Conservation (phyloP, 1,140 invertebrate species). For the Pectinophora gossypiella region DNA sequence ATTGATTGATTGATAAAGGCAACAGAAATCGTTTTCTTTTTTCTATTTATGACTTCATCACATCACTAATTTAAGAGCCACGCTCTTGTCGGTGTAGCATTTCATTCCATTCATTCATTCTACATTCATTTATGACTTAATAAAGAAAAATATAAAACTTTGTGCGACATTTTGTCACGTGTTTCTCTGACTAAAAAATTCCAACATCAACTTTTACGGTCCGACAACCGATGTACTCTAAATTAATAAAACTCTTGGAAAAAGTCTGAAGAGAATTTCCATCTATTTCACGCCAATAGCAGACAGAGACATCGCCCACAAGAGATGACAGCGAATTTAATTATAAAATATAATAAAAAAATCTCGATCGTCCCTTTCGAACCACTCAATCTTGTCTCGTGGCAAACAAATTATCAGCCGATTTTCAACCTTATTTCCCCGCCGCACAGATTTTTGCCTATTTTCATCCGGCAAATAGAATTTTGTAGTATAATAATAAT, state of each 20-base stretch:
- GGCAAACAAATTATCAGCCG: slow-evolving; percentile 19
- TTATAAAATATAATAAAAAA: slow-evolving; percentile 73
- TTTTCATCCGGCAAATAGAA: slow-evolving; percentile 15
- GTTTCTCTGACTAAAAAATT: too few relatives aligned
- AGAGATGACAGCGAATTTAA: slow-evolving; percentile 71
- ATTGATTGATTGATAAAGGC: too few relatives aligned
- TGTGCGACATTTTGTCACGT: too few relatives aligned
- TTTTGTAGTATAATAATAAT: slow-evolving; percentile 42
- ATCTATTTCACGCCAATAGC: slow-evolving; percentile 67
- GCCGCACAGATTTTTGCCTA: neutral
- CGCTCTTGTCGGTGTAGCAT: too few relatives aligned
- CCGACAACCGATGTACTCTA: too few relatives aligned
- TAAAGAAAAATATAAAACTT: too few relatives aligned
- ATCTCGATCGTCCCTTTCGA: slow-evolving; percentile 60
- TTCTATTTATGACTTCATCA: too few relatives aligned
- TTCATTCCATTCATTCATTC: too few relatives aligned
- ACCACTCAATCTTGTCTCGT: slow-evolving; percentile 20
- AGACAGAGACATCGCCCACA: slow-evolving; percentile 53
- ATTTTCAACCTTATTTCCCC: slow-evolving; percentile 25
- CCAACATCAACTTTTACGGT: too few relatives aligned
- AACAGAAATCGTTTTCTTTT: too few relatives aligned
- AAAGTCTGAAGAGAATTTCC: slow-evolving; percentile 46
- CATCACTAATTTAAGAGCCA: too few relatives aligned
- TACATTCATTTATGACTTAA: too few relatives aligned
- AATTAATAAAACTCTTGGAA: slow-evolving; percentile 64